These are phyloP conservation scores for Origma solitaria DNA, from an alignment of 2,113 vertebrate genomes.

Conservation along the genomic window DNA sequence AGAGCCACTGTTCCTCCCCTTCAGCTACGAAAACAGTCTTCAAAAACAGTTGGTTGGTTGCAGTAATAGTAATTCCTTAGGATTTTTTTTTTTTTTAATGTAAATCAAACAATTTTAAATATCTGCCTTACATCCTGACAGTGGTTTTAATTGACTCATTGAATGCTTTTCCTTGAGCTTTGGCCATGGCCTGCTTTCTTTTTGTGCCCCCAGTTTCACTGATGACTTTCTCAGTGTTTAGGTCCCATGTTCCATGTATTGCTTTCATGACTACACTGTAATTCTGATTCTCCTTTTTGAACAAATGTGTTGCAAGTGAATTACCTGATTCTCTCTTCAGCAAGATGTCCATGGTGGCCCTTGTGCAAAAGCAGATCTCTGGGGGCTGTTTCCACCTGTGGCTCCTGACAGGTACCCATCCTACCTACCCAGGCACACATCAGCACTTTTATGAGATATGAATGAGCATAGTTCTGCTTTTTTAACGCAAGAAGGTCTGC, in stretches of 20 bases:
- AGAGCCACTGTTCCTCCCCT: slow-evolving; percentile 5
- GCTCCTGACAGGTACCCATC: neutral
- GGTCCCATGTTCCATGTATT: neutral
- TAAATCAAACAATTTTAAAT: neutral
- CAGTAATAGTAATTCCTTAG: neutral
- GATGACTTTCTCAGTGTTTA: neutral
- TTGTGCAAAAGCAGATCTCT: neutral
- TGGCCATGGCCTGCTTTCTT: neutral
- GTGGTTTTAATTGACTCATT: neutral
- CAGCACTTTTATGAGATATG: neutral
- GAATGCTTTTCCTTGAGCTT: neutral
- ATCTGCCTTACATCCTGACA: neutral
- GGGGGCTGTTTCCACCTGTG: neutral
- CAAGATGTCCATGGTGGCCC: neutral
- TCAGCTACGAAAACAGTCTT: neutral
- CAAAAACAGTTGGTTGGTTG: neutral
- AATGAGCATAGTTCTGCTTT: neutral
- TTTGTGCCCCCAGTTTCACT: neutral
- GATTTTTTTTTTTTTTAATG: neutral
- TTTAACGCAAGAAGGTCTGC: neutral
- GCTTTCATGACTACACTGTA: neutral
- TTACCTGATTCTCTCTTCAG: neutral
- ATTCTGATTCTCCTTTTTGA: neutral
- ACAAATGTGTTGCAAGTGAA: neutral
- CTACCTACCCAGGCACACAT: neutral